These are phyloP conservation scores for Alca torda DNA, from an alignment of 2,797 vertebrate genomes.

Conservation along the genomic window DNA sequence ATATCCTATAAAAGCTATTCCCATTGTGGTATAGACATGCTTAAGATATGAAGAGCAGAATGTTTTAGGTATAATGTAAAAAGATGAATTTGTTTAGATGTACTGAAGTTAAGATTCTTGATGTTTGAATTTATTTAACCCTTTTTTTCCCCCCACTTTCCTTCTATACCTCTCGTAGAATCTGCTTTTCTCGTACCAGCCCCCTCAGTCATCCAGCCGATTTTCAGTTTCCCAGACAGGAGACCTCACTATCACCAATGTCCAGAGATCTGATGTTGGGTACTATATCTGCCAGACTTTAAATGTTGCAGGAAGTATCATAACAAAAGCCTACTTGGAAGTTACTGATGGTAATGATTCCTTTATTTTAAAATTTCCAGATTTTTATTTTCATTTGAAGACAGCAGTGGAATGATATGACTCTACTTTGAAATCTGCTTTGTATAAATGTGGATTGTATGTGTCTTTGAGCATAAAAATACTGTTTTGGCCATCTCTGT, in stretches of 20 bases:
- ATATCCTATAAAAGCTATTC: background rate
- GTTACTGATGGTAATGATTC: slow-evolving; percentile 91
- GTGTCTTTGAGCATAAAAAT: background rate
- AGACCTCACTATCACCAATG: slow-evolving; percentile 93
- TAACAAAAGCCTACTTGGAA: slow-evolving; percentile 97
- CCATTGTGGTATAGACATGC: background rate
- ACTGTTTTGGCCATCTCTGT: background rate
- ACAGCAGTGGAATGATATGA: background rate
- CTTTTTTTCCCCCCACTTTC: background rate
- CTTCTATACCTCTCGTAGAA: slow-evolving; percentile 78
- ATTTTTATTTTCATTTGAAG: background rate
- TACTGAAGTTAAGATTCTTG: background rate
- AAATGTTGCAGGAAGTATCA: slow-evolving; percentile 98
- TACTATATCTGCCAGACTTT: slow-evolving; percentile 99
- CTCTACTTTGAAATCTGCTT: background rate
- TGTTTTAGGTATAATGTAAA: background rate
- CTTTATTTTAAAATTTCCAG: slow-evolving; percentile 25
- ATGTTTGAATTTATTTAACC: background rate
- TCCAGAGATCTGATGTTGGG: slow-evolving; percentile 91
- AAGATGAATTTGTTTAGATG: background rate
- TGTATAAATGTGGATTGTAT: background rate
- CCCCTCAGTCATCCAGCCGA: slow-evolving; percentile 92
- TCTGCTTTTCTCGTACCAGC: slow-evolving; percentile 95
- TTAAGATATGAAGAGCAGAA: background rate
- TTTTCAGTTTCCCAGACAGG: slow-evolving; percentile 96